These are phyloP conservation scores for Eupithecia vulgata DNA, from an alignment of 2,888 invertebrate species.

Conservation along the genomic window DNA sequence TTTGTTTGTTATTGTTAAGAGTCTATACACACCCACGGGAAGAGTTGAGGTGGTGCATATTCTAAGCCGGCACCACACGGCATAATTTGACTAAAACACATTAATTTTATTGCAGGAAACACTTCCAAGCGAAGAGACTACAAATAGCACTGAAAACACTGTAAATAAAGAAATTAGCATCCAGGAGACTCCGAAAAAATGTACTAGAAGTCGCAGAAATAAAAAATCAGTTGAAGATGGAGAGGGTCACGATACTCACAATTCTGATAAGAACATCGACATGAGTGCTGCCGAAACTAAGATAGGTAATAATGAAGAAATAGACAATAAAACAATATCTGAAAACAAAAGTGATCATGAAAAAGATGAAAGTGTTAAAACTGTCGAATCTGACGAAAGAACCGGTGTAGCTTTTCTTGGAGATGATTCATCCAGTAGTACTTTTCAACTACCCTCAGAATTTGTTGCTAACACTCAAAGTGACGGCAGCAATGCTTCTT, in stretches of 20 bases:
- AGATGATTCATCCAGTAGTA: constrained; percentile 31
- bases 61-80: too few relatives aligned
- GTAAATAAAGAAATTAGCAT: constrained; percentile 20
- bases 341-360: constrained; percentile 1
- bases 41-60: too few relatives aligned
- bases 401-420: not conserved
- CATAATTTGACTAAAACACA: not conserved
- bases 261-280: not conserved
- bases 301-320: constrained; percentile 2
- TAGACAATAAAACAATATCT: not conserved
- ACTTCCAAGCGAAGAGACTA: constrained; percentile 7
- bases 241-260: not conserved
- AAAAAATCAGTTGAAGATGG: not conserved
- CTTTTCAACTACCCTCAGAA: constrained; percentile 52
- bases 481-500: constrained; percentile 41
- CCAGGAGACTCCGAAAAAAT: constrained; percentile 17
- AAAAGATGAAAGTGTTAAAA: not conserved
- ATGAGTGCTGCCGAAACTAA: not conserved
- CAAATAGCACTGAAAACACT: constrained; percentile 7
- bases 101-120: constrained; percentile 14
- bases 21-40: too few relatives aligned
- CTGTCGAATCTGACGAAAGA: not conserved
- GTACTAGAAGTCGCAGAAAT: not conserved
- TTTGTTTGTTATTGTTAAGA: too few relatives aligned
- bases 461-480: constrained; percentile 49